Conservation (phyloP, 2,797 vertebrate genomes). For the Artibeus jamaicensis region DNA sequence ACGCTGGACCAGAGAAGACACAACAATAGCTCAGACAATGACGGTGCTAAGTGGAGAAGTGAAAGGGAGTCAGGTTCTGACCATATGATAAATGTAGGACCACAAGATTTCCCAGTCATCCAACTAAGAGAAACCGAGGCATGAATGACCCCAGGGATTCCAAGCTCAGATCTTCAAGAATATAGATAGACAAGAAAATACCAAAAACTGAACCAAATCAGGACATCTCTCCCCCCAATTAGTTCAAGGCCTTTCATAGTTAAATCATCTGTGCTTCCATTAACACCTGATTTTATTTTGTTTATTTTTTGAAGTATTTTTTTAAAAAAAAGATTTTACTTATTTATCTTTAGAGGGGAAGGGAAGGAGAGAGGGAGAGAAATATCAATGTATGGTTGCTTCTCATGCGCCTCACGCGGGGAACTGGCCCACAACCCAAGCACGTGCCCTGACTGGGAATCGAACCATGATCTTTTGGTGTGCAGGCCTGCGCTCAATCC, state of each 20-base stretch:
- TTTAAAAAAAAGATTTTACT: too few relatives aligned
- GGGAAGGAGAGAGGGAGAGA: too few relatives aligned
- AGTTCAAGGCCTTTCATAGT: neutral
- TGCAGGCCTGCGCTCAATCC: too few relatives aligned
- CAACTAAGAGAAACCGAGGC: neutral
- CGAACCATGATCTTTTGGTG: too few relatives aligned
- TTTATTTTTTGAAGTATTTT: too few relatives aligned
- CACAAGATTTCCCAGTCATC: neutral
- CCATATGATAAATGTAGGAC: neutral
- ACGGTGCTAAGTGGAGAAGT: neutral
- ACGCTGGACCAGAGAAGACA: neutral
- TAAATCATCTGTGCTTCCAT: neutral
- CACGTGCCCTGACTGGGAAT: too few relatives aligned
- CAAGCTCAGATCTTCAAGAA: neutral
- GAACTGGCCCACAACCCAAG: too few relatives aligned
- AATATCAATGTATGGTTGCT: too few relatives aligned
- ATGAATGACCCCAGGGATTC: neutral
- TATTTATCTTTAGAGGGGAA: too few relatives aligned
- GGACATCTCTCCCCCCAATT: neutral
- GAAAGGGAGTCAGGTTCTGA: neutral
- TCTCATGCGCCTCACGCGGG: too few relatives aligned
- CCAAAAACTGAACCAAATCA: neutral
- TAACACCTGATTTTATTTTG: neutral
- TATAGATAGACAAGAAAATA: neutral
- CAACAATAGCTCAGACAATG: neutral